These are phyloP conservation scores for Papilio xuthus DNA, from an alignment of 1,140 invertebrate species.

Conservation along the genomic window DNA sequence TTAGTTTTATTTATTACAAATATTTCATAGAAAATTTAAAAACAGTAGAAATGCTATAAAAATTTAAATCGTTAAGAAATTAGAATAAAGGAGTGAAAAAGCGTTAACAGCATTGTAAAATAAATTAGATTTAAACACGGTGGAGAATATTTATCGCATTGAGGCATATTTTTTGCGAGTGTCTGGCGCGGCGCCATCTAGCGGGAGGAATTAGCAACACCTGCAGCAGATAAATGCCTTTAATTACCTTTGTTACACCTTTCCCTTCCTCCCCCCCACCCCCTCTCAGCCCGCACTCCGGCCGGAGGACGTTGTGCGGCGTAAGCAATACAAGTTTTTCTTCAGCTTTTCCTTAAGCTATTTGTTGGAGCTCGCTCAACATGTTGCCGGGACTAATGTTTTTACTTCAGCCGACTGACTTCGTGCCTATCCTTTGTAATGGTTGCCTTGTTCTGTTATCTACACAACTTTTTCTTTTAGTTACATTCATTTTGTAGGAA, in stretches of 20 bases:
- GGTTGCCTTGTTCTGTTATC: slow-evolving; percentile 1
- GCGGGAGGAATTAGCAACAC: slow-evolving; percentile 54
- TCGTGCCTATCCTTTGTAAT: not conserved
- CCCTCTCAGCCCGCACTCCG: not conserved
- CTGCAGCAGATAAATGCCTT: slow-evolving; percentile 51
- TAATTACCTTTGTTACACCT: slow-evolving; percentile 45
- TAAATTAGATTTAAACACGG: slow-evolving; percentile 10
- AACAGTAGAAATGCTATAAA: not conserved
- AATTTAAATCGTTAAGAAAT: not conserved
- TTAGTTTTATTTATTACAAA: too few relatives aligned
- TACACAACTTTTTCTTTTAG: not conserved
- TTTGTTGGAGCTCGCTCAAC: slow-evolving; percentile 1
- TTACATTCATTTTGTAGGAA: not conserved
- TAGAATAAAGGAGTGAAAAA: not conserved
- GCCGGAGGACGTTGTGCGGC: slow-evolving; percentile 1
- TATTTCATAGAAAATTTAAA: not conserved
- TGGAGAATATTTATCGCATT: slow-evolving; percentile 27
- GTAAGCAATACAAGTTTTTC: slow-evolving; percentile 25
- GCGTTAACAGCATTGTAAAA: not conserved
- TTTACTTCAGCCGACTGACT: slow-evolving; percentile 4
- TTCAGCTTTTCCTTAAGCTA: slow-evolving; percentile 11
- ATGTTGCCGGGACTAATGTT: slow-evolving; percentile 1
- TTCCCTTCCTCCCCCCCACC: not conserved
- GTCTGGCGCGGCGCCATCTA: slow-evolving; percentile 49
- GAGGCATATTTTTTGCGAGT: slow-evolving; percentile 40